Percentiles rank a stretch among this genome's conserved stretches.
Evolutionary conservation across 1,140 invertebrate genomes (phyloP).

Genomic region (Diplogasteroides magnus): DNA sequence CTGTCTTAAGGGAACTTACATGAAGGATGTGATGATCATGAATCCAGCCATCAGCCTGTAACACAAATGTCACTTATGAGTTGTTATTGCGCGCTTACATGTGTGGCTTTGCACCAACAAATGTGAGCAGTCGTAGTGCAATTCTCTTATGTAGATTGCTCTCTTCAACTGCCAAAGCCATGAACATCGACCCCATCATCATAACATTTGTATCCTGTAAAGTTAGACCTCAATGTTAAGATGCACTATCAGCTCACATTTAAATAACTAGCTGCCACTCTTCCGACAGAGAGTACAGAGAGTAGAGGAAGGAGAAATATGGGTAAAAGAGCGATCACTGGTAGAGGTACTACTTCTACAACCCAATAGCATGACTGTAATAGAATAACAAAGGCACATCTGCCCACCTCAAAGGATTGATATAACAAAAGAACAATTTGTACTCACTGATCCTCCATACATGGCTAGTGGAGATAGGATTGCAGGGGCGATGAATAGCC

Average conservation of each 20-base stretch:
- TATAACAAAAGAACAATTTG: not conserved
- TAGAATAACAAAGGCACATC: constrained; percentile 28
- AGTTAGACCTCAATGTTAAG: not conserved
- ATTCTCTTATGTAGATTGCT: constrained; percentile 58
- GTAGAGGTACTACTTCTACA: constrained; percentile 56
- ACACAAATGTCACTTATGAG: not conserved
- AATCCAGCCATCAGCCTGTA: constrained; percentile 56
- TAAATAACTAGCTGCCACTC: constrained; percentile 50
- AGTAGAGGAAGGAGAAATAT: constrained; percentile 54
- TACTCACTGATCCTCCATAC: not conserved
- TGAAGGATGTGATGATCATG: constrained; percentile 57
- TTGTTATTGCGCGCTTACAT: constrained; percentile 34
- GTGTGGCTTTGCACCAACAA: constrained; percentile 51
- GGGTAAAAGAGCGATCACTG: constrained; percentile 56
- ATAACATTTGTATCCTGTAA: constrained; percentile 49
- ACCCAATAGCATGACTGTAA: constrained; percentile 51
- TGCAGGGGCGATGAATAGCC: constrained; percentile 27
- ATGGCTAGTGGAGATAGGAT: constrained; percentile 18
- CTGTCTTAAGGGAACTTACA: constrained; percentile 27
- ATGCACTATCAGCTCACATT: constrained; percentile 39
- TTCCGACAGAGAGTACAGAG: constrained; percentile 44
- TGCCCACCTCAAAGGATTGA: constrained; percentile 25
- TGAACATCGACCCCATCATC: constrained; percentile 51
- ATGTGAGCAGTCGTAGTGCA: constrained; percentile 56
- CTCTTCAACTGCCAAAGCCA: constrained; percentile 58